Evolutionary conservation across 1,140 invertebrate genomes (phyloP), one percentile per base, ranked within the genome.

Genomic region (Orussus abietinus): DNA sequence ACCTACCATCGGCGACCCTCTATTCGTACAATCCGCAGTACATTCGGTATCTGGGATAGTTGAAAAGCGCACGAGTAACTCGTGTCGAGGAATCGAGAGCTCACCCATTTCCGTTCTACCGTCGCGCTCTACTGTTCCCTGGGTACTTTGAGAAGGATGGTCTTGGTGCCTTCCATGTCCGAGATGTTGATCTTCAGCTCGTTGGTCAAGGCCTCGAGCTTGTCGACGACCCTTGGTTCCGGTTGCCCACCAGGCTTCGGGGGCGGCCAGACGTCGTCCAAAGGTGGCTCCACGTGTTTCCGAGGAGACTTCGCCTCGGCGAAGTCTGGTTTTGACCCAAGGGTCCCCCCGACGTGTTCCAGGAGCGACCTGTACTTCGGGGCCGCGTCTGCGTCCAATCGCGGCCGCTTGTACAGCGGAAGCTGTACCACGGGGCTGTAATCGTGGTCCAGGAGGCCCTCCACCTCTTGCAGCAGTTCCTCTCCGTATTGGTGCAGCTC

Each of bases 241-340:
- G 36, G 40, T 21, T 45, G 30, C 1, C 52, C 51, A 18, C 49
- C 40, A 32, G 60, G 56, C 42, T 69, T 57, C 3, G 70, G 69
- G 3, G 72, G 72, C 15, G 68, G 67, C 69, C 69, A 73, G 9
- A 64, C 58, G 33, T 75, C 71, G 37, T 74, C 72, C 15, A 73
- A 39, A 1, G 69, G 66, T 6, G 70, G 69, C 13, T 71, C 68
- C 17, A 72, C 68, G 38, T 66, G 73, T 12, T 64, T 55, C 17
- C 53, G 54, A 5, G 9, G 36, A 3, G 42, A n/a, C 6, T 58
- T 59, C 3, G 35, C 41, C 2, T 45, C 42, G 1, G 15, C 12
- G 2, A 40, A 33, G 5, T 57, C 42, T 12, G 39, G 25, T 13
- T 49, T 45, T 37, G 36, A 35, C 6, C 46, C 37, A 10, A 66